Conservation (phyloP, 2,888 invertebrate genomes). For the Agrochola lota region DNA sequence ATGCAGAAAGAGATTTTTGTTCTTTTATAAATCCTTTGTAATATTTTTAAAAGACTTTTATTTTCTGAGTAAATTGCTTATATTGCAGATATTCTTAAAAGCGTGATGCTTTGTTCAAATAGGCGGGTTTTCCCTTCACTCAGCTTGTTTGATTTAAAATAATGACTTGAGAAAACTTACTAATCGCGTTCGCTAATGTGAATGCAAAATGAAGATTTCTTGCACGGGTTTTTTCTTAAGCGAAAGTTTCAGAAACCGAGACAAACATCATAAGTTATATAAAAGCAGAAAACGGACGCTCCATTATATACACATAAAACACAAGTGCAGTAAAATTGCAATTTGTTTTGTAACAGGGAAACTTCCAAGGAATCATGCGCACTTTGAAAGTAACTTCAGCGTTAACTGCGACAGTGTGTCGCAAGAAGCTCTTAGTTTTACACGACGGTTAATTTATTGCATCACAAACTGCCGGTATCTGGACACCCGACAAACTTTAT, state of each 20-base stretch:
- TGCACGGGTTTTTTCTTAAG: not conserved
- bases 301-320: constrained; percentile 39
- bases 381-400: constrained; percentile 34
- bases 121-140: constrained; percentile 15
- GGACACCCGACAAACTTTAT: constrained; percentile 62
- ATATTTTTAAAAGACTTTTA: constrained; percentile 32
- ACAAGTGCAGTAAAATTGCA: constrained; percentile 36
- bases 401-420: constrained; percentile 45
- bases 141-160: constrained; percentile 7
- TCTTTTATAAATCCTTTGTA: constrained; percentile 16
- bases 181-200: not conserved
- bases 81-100: constrained; percentile 25
- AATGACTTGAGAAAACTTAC: constrained; percentile 16
- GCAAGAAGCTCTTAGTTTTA: constrained; percentile 53
- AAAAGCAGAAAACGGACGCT: constrained; percentile 9
- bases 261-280: constrained; percentile 39
- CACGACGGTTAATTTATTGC: constrained; percentile 65
- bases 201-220: constrained; percentile 12
- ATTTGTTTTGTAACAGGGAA: constrained; percentile 55
- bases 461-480: constrained; percentile 61
- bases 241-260: constrained; percentile 8
- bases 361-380: constrained; percentile 42
- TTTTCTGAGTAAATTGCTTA: constrained; percentile 22
- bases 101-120: constrained; percentile 1
- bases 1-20: constrained; percentile 32